A percentile compares a stretch with the other conserved stretches of the same genome.
These are phyloP conservation scores for Scaptodrosophila lebanonensis DNA, from an alignment of 1,140 invertebrate genomes.

Conservation along the genomic window DNA sequence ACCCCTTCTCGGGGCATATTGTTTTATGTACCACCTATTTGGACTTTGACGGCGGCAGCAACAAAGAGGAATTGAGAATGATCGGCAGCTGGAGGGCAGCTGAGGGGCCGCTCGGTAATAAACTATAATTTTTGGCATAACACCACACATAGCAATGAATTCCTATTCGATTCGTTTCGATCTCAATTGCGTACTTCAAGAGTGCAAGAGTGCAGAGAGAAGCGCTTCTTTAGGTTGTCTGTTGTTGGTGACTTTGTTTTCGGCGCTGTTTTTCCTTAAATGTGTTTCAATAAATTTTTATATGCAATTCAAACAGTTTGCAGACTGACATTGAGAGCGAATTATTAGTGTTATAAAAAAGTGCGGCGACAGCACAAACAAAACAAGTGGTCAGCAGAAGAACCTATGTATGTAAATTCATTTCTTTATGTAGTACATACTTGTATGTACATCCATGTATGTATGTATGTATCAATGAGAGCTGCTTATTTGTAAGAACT, in stretches of 20 bases:
- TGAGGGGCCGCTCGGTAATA: conserved; percentile 35
- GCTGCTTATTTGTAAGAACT: too few relatives aligned
- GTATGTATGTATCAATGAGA: too few relatives aligned
- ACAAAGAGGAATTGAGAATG: conserved; percentile 43
- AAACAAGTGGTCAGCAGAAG: too few relatives aligned
- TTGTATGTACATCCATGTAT: too few relatives aligned
- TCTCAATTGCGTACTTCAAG: conserved; percentile 57
- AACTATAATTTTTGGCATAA: conserved; percentile 57
- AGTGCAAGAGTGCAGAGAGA: conserved; percentile 34
- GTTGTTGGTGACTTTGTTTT: conserved; percentile 3
- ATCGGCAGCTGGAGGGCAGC: conserved; percentile 26
- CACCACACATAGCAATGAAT: conserved; percentile 39
- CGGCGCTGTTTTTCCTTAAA: conserved; percentile 27
- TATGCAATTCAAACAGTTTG: not conserved
- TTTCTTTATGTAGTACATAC: too few relatives aligned
- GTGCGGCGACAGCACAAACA: conserved; percentile 30
- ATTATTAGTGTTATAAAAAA: conserved; percentile 38
- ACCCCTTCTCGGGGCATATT: not conserved
- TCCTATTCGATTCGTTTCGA: conserved; percentile 37
- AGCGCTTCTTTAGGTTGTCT: not conserved
- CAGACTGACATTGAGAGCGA: conserved; percentile 48
- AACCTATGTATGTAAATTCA: too few relatives aligned
- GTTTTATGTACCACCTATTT: conserved; percentile 22
- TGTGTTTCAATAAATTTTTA: conserved; percentile 33
- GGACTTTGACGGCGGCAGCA: conserved; percentile 37